A percentile compares a stretch with the other conserved stretches of the same genome.
Evolutionary conservation across 2,113 vertebrate genomes (phyloP).

Genomic region (Phrynocephalus versicolor): DNA sequence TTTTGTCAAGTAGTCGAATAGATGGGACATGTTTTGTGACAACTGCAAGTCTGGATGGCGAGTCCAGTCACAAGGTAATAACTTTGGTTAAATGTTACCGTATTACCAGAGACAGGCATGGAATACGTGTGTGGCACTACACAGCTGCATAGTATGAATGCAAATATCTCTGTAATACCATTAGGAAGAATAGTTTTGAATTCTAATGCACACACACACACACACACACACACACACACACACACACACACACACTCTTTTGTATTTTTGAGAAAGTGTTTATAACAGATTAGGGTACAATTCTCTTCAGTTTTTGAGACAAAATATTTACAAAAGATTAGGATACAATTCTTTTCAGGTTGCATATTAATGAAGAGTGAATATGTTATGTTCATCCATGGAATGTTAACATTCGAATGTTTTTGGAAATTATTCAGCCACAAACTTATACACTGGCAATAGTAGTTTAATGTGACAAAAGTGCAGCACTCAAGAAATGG

Average conservation of each 20-base stretch:
- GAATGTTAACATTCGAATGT: not conserved
- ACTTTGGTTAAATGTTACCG: not conserved
- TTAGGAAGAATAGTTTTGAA: not conserved
- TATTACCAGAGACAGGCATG: not conserved
- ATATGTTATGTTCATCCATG: accelerated
- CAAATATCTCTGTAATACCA: not conserved
- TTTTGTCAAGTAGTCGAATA: slow-evolving; percentile 88
- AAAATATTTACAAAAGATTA: not conserved
- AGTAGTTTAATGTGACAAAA: accelerated
- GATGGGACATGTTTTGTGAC: slow-evolving; percentile 96
- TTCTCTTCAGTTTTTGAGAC: not conserved
- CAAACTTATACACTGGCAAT: not conserved
- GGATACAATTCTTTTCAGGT: not conserved
- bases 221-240: too few relatives aligned
- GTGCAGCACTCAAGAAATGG: too few relatives aligned
- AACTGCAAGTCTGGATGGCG: slow-evolving; percentile 94
- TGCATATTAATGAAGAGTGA: not conserved
- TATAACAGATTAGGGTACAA: too few relatives aligned
- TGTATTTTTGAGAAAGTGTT: too few relatives aligned
- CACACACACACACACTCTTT: too few relatives aligned
- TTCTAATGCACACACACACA: too few relatives aligned
- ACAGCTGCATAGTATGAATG: not conserved
- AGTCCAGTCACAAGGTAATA: slow-evolving; percentile 94
- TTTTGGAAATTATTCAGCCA: not conserved
- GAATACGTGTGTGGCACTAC: not conserved